phyloP scores from a whole-genome alignment of 1,140 invertebrate species.

The Agrilus planipennis region DNA sequence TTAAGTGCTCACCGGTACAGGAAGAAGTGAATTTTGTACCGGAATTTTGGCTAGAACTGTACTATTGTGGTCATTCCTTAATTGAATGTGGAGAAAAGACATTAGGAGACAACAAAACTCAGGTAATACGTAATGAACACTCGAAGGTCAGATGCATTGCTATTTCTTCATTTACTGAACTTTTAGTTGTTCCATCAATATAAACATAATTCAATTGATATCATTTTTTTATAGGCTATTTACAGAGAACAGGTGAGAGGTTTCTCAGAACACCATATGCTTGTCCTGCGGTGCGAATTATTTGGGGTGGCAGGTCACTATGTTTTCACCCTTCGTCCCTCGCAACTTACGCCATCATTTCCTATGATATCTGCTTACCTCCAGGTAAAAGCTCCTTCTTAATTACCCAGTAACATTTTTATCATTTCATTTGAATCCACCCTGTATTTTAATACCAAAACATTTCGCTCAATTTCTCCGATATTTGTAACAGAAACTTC shows the following conservation, averaged over 20 bases:
- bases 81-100: slow-evolving; percentile 30
- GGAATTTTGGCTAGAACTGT: slow-evolving; percentile 58
- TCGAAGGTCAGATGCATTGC: background rate
- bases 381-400: slow-evolving; percentile 46
- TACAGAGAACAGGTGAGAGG: slow-evolving; percentile 57
- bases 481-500: too few species aligned
- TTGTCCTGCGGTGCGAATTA: slow-evolving; percentile 57
- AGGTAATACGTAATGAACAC: background rate
- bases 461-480: too few species aligned
- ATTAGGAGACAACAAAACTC: background rate
- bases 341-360: slow-evolving; percentile 39
- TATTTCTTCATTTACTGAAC: background rate
- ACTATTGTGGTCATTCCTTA: slow-evolving; percentile 55
- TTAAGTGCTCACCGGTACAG: slow-evolving; percentile 46
- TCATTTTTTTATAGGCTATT: too few species aligned
- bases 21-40: slow-evolving; percentile 45
- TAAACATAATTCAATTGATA: too few species aligned
- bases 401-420: too few species aligned
- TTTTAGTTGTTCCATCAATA: background rate
- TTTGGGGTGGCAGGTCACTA: slow-evolving; percentile 71
- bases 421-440: too few species aligned
- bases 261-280: slow-evolving; percentile 49
- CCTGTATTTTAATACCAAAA: too few species aligned
- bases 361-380: slow-evolving; percentile 51
- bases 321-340: slow-evolving; percentile 49